Evolutionary conservation across 92 coral and sea anemone species (phyloP).

Genomic region (Pocillopora grandis): DNA sequence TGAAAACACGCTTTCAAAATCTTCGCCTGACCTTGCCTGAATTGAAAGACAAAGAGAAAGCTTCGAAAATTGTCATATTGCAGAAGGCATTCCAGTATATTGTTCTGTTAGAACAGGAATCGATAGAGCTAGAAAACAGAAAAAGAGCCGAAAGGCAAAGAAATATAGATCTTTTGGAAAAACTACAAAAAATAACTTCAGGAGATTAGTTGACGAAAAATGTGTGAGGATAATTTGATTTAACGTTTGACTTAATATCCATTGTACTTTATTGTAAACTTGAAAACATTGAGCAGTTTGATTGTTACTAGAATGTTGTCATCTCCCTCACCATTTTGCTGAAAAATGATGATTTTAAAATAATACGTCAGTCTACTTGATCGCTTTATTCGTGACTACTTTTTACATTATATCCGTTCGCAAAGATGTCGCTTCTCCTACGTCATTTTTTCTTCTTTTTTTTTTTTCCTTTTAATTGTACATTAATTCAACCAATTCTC

Average conservation of each 20-base stretch:
- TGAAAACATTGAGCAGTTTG: too few relatives aligned
- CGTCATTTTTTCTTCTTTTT: neutral
- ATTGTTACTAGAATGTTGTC: too few relatives aligned
- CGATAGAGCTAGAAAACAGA: slow-evolving; percentile 11
- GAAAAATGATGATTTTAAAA: too few relatives aligned
- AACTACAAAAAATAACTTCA: slow-evolving; percentile 30
- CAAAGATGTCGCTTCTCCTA: too few relatives aligned
- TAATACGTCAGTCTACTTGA: too few relatives aligned
- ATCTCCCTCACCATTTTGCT: too few relatives aligned
- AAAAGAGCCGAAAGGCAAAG: slow-evolving; percentile 21
- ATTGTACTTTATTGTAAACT: too few relatives aligned
- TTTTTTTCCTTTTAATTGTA: neutral
- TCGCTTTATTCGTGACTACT: too few relatives aligned
- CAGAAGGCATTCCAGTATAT: slow-evolving; percentile 55
- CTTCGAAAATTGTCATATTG: slow-evolving; percentile 69
- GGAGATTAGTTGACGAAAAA: neutral
- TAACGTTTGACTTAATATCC: neutral
- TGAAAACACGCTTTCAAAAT: slow-evolving; percentile 71
- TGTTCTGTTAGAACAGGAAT: slow-evolving; percentile 38
- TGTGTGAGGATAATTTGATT: neutral
- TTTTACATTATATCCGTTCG: too few relatives aligned
- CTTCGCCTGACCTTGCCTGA: slow-evolving; percentile 63
- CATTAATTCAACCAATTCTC: neutral
- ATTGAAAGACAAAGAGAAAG: slow-evolving; percentile 42
- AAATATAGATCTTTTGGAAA: slow-evolving; percentile 25